Percentiles rank a stretch among this genome's conserved stretches.
phyloP scores from a whole-genome alignment of 1,140 invertebrate genomes.

The Camponotus pennsylvanicus region DNA sequence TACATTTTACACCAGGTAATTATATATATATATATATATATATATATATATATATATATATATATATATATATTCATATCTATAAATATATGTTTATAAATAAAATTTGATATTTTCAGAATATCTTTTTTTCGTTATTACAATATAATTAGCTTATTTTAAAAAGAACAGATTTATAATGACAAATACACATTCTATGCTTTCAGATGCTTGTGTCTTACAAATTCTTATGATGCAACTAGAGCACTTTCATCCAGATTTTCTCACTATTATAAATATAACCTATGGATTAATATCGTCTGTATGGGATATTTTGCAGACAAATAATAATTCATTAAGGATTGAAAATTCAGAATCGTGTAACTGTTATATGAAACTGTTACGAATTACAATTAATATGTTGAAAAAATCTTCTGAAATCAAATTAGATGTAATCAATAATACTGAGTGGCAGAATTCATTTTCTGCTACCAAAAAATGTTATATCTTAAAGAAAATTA shows the following conservation, averaged over 20 bases:
- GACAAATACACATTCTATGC: background rate
- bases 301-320: constrained; percentile 72
- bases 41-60: too few relatives aligned
- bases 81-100: too few relatives aligned
- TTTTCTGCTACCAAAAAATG: background rate
- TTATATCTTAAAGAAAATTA: constrained; percentile 54
- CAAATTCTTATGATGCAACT: constrained; percentile 81
- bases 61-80: too few relatives aligned
- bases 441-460: constrained; percentile 15
- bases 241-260: constrained; percentile 78
- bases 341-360: constrained; percentile 71
- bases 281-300: constrained; percentile 77
- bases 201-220: constrained; percentile 81
- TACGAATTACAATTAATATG: constrained; percentile 78
- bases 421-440: constrained; percentile 54
- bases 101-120: background rate
- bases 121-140: background rate
- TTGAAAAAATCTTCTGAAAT: constrained; percentile 78
- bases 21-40: too few relatives aligned
- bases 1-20: constrained; percentile 79
- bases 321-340: constrained; percentile 72
- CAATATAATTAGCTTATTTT: background rate
- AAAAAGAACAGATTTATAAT: background rate
- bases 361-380: constrained; percentile 79
- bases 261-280: constrained; percentile 78